Evolutionary conservation across 2,888 invertebrate species (phyloP), one percentile per base, ranked within the genome.

Genomic region (Agelastica alni): DNA sequence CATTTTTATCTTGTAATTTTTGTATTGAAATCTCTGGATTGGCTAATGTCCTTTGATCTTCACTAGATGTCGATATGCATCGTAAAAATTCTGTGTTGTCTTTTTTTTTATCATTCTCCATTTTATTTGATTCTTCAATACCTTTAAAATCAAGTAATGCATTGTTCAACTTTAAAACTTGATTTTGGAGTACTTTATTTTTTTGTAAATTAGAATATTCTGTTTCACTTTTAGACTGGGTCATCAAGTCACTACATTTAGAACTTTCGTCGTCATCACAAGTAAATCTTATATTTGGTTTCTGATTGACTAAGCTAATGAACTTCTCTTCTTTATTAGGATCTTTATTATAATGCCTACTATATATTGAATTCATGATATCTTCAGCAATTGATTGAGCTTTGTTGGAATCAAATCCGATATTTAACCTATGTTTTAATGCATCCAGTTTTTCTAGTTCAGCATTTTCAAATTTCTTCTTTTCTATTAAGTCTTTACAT

Each of bases 321-420:
- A n/a, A 37, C 20, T 32, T 31, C 3, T 22, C 30, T 6, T 43
- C 36, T 17, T 16, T 22, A 9, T 37, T 37, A 6, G 20, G 16
- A 13, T 46, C 51, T 43, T 60, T 66, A 39, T 62, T 59, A 37
- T 65, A 65, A 51, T 64, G 60, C 45, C 63, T 61, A 5, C 56
- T 56, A 59, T 66, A 68, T 45, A 70, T 70, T 3, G 72, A 68
- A 32, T 64, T 63, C 62, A 72, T 66, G 12, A 72, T 71, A 46
- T 70, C 68, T 41, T 70, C 70, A 9, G 70, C 72, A 22, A 69
- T 61, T 10, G 64, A 61, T 36, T 64, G 65, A 5, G 70, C 67
- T 51, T 65, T 57, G 48, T 65, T 66, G 4, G 61, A 49, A 20
- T 55, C 42, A 45, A 55, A 60, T 20, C 53, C 48, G 2, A 58